Conservation (phyloP, 1,140 invertebrate species). For the Ceratina calcarata region DNA sequence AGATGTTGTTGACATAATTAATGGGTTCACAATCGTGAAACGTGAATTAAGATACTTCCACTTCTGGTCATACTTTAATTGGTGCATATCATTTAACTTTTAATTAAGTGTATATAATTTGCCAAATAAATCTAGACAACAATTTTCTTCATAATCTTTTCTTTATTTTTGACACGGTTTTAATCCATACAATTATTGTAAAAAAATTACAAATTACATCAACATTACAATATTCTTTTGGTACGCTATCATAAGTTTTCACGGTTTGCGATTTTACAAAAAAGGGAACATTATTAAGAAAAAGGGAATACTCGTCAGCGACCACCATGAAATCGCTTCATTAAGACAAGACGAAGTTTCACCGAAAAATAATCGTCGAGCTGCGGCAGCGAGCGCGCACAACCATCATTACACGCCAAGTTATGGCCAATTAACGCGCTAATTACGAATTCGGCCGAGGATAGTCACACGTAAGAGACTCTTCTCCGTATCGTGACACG, state of each 20-base stretch:
- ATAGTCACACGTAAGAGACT: conserved; percentile 6
- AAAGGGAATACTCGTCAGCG: no score
- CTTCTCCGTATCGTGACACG: neutral
- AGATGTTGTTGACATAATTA: conserved; percentile 25
- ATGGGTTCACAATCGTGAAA: conserved; percentile 1
- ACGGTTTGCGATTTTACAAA: no score
- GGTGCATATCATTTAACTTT: neutral
- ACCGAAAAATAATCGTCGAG: neutral
- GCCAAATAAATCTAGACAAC: no score
- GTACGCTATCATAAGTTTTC: no score
- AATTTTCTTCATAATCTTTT: neutral
- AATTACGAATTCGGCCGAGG: conserved; percentile 74
- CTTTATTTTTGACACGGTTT: neutral
- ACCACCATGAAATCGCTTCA: conserved; percentile 11
- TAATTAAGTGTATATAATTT: no score
- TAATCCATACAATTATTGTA: no score
- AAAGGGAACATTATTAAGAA: no score
- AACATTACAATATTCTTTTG: no score
- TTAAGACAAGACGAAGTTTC: neutral
- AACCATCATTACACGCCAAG: conserved; percentile 75
- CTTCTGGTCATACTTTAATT: neutral
- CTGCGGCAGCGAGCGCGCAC: conserved; percentile 19
- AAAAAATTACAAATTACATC: no score
- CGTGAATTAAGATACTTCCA: neutral
- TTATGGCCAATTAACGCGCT: conserved; percentile 77